Evolutionary conservation across 2,113 vertebrate species (phyloP).

Genomic region (Theropithecus gelada): DNA sequence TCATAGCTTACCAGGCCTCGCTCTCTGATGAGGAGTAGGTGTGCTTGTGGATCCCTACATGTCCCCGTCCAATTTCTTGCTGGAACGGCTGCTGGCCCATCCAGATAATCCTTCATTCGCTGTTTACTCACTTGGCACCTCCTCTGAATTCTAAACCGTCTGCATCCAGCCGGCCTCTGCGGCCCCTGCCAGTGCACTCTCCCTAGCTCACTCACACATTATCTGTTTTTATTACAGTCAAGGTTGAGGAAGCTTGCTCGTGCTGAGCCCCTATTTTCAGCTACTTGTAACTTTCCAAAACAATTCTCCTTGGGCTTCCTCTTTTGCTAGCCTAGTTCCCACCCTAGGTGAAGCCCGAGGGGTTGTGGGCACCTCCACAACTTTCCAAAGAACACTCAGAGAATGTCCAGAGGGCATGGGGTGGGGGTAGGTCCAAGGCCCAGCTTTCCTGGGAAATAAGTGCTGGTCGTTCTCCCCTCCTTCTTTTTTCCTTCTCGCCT

Average conservation of each 20-base stretch:
- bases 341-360: not conserved
- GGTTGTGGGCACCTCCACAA: not conserved
- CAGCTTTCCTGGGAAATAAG: not conserved
- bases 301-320: slow-evolving; percentile 36
- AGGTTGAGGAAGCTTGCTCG: slow-evolving; percentile 61
- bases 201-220: slow-evolving; percentile 59
- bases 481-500: not conserved
- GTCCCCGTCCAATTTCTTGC: slow-evolving; percentile 58
- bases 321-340: not conserved
- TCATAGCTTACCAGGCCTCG: not conserved
- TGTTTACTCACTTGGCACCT: slow-evolving; percentile 76
- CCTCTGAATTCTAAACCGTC: slow-evolving; percentile 73
- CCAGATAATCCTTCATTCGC: slow-evolving; percentile 66
- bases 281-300: slow-evolving; percentile 72
- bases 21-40: not conserved
- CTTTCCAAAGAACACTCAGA: slow-evolving; percentile 42
- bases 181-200: slow-evolving; percentile 57
- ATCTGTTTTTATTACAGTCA: slow-evolving; percentile 75
- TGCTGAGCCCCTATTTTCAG: slow-evolving; percentile 71
- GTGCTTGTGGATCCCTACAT: slow-evolving; percentile 36
- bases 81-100: slow-evolving; percentile 61
- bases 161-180: slow-evolving; percentile 66
- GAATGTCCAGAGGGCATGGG: not conserved
- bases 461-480: not conserved
- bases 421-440: not conserved